These are phyloP conservation scores for Dione juno DNA, from an alignment of 2,888 invertebrate genomes.

Conservation along the genomic window DNA sequence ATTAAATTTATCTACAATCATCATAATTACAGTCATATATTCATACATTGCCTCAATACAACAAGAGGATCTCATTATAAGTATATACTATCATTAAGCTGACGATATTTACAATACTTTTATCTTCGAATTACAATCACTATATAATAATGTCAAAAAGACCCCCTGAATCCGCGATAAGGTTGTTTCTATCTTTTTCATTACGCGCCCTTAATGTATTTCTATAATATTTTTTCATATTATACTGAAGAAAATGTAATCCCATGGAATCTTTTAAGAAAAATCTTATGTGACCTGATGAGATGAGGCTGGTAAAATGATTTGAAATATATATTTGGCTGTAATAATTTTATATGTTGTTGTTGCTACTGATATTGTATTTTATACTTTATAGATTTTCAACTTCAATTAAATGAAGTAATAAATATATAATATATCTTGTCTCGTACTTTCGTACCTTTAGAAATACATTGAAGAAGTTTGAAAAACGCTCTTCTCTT, in stretches of 20 bases:
- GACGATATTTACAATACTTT: not conserved
- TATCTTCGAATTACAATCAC: not conserved
- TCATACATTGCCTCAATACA: too few species aligned
- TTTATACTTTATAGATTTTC: not conserved
- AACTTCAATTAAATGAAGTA: not conserved
- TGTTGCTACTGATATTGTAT: constrained; percentile 12
- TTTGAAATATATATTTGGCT: constrained; percentile 6
- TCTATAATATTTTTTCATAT: constrained; percentile 15
- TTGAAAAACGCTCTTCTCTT: too few species aligned
- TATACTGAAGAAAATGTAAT: constrained; percentile 19
- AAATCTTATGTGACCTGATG: constrained; percentile 9
- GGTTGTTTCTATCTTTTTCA: not conserved
- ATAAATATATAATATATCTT: too few species aligned
- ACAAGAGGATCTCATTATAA: too few species aligned
- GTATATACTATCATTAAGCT: too few species aligned
- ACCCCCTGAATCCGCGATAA: not conserved
- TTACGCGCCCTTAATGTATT: not conserved
- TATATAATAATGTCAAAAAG: not conserved
- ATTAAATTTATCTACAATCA: too few species aligned
- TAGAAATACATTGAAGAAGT: too few species aligned
- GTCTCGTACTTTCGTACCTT: too few species aligned
- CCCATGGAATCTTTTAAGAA: constrained; percentile 7
- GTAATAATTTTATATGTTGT: constrained; percentile 16
- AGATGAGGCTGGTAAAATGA: constrained; percentile 15
- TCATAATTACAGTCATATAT: too few species aligned